phyloP scores from a whole-genome alignment of 2,113 vertebrate genomes.

The Syngnathus typhle region DNA sequence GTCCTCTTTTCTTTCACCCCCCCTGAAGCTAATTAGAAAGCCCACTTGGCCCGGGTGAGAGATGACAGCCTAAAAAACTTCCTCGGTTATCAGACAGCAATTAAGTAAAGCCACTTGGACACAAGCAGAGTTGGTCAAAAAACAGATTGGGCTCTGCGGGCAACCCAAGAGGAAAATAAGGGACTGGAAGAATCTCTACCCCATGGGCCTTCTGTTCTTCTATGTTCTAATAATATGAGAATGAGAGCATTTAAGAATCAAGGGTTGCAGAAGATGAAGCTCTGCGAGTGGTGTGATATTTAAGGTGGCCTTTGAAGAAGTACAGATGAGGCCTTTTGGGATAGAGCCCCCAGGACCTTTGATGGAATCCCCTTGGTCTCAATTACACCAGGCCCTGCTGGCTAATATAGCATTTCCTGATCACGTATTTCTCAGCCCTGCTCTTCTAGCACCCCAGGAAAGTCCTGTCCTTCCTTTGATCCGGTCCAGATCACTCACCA shows the following conservation, averaged over 20 bases:
- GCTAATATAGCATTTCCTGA: conserved; percentile 11
- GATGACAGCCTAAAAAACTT: conserved; percentile 44
- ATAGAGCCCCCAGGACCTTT: conserved; percentile 21
- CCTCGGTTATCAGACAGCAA: conserved; percentile 41
- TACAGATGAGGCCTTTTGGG: neutral
- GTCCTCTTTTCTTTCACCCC: conserved; percentile 27
- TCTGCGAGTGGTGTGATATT: conserved; percentile 45
- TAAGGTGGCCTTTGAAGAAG: conserved; percentile 2
- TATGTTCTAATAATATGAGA: conserved; percentile 33
- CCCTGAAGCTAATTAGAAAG: conserved; percentile 48
- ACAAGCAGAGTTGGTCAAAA: conserved; percentile 22
- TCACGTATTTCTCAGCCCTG: conserved; percentile 17
- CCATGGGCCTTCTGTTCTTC: conserved; percentile 23
- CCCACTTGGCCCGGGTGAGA: conserved; percentile 20
- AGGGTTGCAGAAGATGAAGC: conserved; percentile 30
- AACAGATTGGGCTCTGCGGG: neutral
- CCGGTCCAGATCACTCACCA: conserved; percentile 52
- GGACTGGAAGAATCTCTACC: conserved; percentile 23
- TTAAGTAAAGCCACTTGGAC: conserved; percentile 33
- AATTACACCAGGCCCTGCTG: conserved; percentile 42
- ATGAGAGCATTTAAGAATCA: conserved; percentile 30
- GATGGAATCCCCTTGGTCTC: conserved; percentile 56
- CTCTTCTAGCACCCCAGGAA: conserved; percentile 36
- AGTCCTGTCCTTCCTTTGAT: conserved; percentile 52
- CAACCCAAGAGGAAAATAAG: conserved; percentile 29